phyloP scores from a whole-genome alignment of 2,797 vertebrate species.

The Phataginus tetradactyla region DNA sequence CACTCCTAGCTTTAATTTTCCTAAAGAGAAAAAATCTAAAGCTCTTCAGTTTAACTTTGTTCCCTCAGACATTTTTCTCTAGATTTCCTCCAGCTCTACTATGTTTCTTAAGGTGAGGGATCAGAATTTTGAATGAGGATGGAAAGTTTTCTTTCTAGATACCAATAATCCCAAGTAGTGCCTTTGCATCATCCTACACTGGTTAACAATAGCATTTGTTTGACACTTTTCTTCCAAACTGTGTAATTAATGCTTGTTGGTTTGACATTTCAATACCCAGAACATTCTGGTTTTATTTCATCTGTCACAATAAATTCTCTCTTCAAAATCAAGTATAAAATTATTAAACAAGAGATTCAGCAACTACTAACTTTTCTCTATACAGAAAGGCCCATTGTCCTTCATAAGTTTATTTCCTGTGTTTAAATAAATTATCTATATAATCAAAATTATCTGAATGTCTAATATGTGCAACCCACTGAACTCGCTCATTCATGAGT shows the following conservation, averaged over 20 bases:
- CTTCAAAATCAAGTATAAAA: constrained; percentile 48
- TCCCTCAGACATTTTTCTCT: not conserved
- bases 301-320: constrained; percentile 12
- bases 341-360: not conserved
- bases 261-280: constrained; percentile 8
- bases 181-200: not conserved
- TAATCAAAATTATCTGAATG: constrained; percentile 4
- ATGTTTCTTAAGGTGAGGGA: not conserved
- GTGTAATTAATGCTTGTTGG: not conserved
- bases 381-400: not conserved
- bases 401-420: not conserved
- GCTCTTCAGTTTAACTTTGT: constrained; percentile 21
- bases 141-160: constrained; percentile 21
- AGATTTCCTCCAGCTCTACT: not conserved
- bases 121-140: constrained; percentile 24
- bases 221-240: not conserved
- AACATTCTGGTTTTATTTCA: constrained; percentile 29
- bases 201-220: not conserved
- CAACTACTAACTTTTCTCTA: not conserved
- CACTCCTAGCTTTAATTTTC: constrained; percentile 10
- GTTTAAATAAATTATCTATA: constrained; percentile 53
- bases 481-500: not conserved
- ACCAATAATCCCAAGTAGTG: not conserved
- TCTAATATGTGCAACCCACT: not conserved
- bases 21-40: not conserved